Base-by-base conservation (phyloP, 1,140 invertebrate genomes). In the Euwallacea fornicatus region DNA sequence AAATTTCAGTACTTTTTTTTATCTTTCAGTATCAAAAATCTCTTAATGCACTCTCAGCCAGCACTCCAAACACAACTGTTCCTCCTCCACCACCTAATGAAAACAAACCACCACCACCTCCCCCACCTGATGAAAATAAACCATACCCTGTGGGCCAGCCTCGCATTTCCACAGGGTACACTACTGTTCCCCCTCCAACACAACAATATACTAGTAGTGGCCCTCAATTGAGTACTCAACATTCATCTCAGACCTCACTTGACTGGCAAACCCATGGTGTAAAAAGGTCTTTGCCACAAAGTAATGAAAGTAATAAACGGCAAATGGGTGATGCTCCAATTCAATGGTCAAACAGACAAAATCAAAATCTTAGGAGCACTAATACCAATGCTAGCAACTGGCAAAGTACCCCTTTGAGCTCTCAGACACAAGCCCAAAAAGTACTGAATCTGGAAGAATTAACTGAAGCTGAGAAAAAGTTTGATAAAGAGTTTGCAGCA, bases 401-500 rank as follows among this genome's bases (percentile, higher is more conserved):
- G 21, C 66, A 66, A 13, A 66, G 7, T 46, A 69, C 71, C 54
- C 72, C 71, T 8, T 69, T 66, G 54, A 53, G 50, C 47, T 62
- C 64, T 42, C 75, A 69, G 61, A 58, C 62, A 8, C 61, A 66
- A 43, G 56, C 74, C 7, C 73, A 59, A 16, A 69, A 64, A 68
- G 63, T 55, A 16, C 53, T 61, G 4, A 73, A 72, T 58, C 47
- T 72, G 15, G 80, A 81, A 73, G 78, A 80, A 63, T 68, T 81
- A n/a, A 77, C 87, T 7, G 88, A 91, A 77, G 88, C 91, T 74
- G 91, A 93, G 78, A 89, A 88, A 79, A 87, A 87, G 55, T 94
- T 95, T 82, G 91, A 93, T 78, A 87, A 88, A 65, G 88, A 93
- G 77, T 94, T 95, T 78, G 86, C 88, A 78, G 89, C 91, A 76